Base-by-base conservation (phyloP, 2,113 vertebrate species). In the Nannospalax galili region DNA sequence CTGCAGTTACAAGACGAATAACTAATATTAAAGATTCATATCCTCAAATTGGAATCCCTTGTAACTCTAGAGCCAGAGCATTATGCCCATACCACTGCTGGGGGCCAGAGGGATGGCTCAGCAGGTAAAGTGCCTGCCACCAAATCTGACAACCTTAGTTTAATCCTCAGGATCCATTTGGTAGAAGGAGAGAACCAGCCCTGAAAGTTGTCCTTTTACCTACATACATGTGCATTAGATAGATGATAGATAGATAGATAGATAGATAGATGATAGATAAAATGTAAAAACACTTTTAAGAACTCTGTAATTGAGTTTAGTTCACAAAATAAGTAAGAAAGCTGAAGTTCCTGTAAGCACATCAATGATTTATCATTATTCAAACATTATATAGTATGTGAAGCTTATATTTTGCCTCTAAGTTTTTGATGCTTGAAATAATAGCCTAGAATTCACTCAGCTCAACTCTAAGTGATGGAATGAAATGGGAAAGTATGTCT, bases 321-420 rank as follows among this genome's bases (percentile, higher is more conserved):
- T 97, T 98, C 86, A 93, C 19, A 95, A 88, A 92, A 88, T 89
- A 95, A 93, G 67, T 96, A 97, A 95, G 56, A 96, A 97, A 96
- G 93, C 92, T 95, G 85, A 93, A 96, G 20, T 97, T 98, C 89
- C 95, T 88, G 75, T 97, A 97, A 97, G 78, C 77, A 92, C 17
- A 20, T 97, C 69, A 98, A 96, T 97, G 97, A 97, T 96, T 98
- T 95, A 97, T 96, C 82, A 70, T 80, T 97, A 98, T 97, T 73
- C 97, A 98, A 98, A 78, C 89, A 67, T 93, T 72, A 32, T 90
- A 90, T 93, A 37, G 92, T 97, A 75, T 96, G 97, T 88, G 79
- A 40, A 97, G 77, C 93, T 91, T 97, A 77, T 97, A 60, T 95
- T 97, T 96, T 93, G 92, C 81, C 77, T 96, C 96, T 94, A 32